A percentile compares a stretch with the other conserved stretches of the same genome.
These are phyloP conservation scores for Athene noctua DNA, from an alignment of 2,113 vertebrate species.

Conservation along the genomic window DNA sequence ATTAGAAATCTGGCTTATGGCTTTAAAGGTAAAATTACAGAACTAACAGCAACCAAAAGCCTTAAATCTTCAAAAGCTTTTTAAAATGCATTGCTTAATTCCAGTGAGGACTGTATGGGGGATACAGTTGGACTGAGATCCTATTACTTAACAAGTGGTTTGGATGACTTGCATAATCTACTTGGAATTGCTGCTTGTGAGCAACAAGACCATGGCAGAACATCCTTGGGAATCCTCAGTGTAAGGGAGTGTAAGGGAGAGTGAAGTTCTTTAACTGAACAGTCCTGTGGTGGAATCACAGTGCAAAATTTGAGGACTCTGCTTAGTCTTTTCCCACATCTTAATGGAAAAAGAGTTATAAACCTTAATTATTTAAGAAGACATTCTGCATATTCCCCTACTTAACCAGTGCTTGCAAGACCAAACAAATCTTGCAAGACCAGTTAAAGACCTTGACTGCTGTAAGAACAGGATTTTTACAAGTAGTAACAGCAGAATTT, in stretches of 20 bases:
- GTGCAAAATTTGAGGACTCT: neutral
- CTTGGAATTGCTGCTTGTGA: neutral
- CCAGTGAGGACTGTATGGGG: neutral
- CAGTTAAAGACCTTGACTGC: neutral
- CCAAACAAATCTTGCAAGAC: neutral
- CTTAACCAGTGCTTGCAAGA: neutral
- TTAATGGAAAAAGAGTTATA: neutral
- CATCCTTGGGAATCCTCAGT: neutral
- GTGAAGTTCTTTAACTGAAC: neutral
- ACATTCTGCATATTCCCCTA: neutral
- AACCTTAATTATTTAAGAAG: constrained; percentile 20
- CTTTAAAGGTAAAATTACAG: neutral
- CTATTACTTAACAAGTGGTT: neutral
- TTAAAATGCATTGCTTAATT: neutral
- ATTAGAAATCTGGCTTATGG: neutral
- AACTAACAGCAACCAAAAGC: neutral
- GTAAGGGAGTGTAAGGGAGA: neutral
- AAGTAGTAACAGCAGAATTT: neutral
- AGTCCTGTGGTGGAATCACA: neutral
- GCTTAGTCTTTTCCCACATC: neutral
- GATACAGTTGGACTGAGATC: neutral
- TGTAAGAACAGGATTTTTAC: neutral
- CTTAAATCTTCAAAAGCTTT: neutral
- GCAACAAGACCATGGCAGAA: neutral
- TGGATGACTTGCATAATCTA: neutral